Conservation (phyloP, 2,113 vertebrate genomes). For the Zapornia atra region DNA sequence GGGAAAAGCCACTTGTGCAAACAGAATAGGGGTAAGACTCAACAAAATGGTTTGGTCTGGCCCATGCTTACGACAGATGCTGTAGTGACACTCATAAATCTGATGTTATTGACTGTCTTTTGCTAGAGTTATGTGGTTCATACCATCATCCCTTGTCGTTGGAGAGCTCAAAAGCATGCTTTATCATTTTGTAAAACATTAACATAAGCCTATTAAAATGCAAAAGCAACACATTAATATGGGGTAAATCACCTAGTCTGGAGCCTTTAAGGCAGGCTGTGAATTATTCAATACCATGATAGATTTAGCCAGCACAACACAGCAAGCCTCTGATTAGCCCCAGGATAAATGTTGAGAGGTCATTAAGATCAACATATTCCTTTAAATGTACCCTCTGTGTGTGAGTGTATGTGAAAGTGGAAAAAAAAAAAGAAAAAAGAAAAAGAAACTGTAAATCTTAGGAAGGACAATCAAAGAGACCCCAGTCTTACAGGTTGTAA, state of each 20-base stretch:
- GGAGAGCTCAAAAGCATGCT: slow-evolving; percentile 19
- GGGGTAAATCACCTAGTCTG: slow-evolving; percentile 60
- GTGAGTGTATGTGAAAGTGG: background rate
- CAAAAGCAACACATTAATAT: slow-evolving; percentile 53
- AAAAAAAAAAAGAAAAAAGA: background rate
- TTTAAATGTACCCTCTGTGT: slow-evolving; percentile 12
- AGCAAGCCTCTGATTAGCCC: slow-evolving; percentile 59
- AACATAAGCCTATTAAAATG: slow-evolving; percentile 63
- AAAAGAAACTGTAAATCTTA: background rate
- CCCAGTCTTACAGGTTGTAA: background rate
- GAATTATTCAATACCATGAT: slow-evolving; percentile 63
- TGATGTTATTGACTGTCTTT: slow-evolving; percentile 23
- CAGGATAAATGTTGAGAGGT: slow-evolving; percentile 55
- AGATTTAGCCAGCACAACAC: slow-evolving; percentile 32
- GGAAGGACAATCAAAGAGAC: slow-evolving; percentile 1
- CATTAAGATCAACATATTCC: slow-evolving; percentile 33
- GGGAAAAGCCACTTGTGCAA: background rate
- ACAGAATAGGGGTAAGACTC: background rate
- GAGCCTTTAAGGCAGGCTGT: slow-evolving; percentile 52
- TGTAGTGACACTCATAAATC: background rate
- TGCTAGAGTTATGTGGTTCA: slow-evolving; percentile 23
- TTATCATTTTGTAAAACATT: slow-evolving; percentile 55
- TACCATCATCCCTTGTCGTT: background rate
- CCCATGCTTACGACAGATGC: background rate
- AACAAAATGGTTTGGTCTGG: background rate